These are phyloP conservation scores for Podotricha telesiphe DNA, from an alignment of 2,888 invertebrate genomes.

Conservation along the genomic window DNA sequence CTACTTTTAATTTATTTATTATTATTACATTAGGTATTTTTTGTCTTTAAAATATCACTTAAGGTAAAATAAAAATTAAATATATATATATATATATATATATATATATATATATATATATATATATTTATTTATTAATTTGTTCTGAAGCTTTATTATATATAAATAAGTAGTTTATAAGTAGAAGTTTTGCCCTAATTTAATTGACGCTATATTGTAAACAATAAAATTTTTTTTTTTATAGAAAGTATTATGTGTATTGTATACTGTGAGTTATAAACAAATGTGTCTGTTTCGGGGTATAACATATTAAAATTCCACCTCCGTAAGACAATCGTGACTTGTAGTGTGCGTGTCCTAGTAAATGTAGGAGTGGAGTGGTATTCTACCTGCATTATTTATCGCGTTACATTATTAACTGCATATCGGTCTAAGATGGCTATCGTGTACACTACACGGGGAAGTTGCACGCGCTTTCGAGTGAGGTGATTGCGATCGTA, in stretches of 20 bases:
- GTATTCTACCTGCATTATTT: conserved; percentile 77
- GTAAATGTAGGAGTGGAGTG: conserved; percentile 55
- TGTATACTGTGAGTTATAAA: not conserved
- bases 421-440: conserved; percentile 77
- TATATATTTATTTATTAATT: too few species aligned
- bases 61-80: not conserved
- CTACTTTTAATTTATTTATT: not conserved
- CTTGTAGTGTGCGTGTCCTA: conserved; percentile 31
- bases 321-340: conserved; percentile 27
- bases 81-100: not conserved
- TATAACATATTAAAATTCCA: conserved; percentile 3
- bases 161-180: too few species aligned
- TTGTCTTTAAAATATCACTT: too few species aligned
- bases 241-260: too few species aligned
- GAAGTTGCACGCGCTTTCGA: conserved; percentile 75
- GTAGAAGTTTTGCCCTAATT: too few species aligned
- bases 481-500: conserved; percentile 69
- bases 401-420: conserved; percentile 79
- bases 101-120: not conserved
- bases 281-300: not conserved
- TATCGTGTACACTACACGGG: conserved; percentile 74
- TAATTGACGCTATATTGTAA: too few species aligned
- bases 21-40: too few species aligned
- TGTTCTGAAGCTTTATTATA: too few species aligned
- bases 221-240: too few species aligned